phyloP scores from a whole-genome alignment of 2,888 invertebrate species.

The Cryptocephalus primarius region DNA sequence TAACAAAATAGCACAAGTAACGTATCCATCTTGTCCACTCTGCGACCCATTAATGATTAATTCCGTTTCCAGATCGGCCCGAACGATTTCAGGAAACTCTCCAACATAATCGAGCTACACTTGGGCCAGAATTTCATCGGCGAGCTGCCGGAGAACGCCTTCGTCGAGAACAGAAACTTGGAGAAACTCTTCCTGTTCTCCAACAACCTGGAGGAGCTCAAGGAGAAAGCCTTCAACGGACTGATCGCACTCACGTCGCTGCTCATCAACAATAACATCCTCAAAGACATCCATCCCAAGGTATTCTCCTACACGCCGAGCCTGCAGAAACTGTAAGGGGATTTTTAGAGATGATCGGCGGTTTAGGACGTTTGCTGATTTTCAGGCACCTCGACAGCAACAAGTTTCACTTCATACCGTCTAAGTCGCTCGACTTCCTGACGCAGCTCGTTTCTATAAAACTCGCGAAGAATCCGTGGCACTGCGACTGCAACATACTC shows the following conservation, averaged over 20 bases:
- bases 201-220: constrained; percentile 54
- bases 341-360: background rate
- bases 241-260: constrained; percentile 54
- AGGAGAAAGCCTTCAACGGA: constrained; percentile 49
- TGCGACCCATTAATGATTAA: background rate
- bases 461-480: constrained; percentile 68
- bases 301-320: constrained; percentile 53
- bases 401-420: constrained; percentile 56
- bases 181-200: constrained; percentile 58
- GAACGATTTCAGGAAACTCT: constrained; percentile 45
- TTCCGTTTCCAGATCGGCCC: constrained; percentile 38
- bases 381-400: constrained; percentile 66
- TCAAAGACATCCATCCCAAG: constrained; percentile 51
- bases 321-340: constrained; percentile 52
- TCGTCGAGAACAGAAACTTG: constrained; percentile 44
- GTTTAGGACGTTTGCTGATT: constrained; percentile 12
- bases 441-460: constrained; percentile 54
- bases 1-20: constrained; percentile 41
- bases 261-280: constrained; percentile 59
- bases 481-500: constrained; percentile 65
- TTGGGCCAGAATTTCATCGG: constrained; percentile 57
- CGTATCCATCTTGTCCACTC: background rate
- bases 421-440: constrained; percentile 53
- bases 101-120: constrained; percentile 50
- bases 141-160: constrained; percentile 46